Evolutionary conservation across 1,140 invertebrate species (phyloP).

Genomic region (Daktulosphaira vitifoliae): DNA sequence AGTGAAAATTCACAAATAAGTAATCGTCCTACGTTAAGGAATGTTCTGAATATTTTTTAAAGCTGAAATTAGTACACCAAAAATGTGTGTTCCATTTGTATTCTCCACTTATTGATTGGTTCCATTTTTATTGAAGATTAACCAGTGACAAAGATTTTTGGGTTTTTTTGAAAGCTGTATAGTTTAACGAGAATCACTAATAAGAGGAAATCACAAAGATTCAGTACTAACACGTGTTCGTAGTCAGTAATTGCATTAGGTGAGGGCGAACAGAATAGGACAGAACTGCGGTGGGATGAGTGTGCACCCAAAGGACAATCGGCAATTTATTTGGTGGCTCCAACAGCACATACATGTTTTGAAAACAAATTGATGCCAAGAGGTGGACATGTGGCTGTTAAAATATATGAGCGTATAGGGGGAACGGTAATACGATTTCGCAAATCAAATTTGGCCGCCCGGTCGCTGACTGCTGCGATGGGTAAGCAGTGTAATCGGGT

Average conservation of each 20-base stretch:
- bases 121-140: too few relatives aligned
- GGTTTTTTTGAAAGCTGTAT: too few relatives aligned
- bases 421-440: conserved; percentile 15
- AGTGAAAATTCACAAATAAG: too few relatives aligned
- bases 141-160: too few relatives aligned
- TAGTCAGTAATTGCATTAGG: conserved; percentile 10
- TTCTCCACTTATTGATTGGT: too few relatives aligned
- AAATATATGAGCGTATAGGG: not conserved
- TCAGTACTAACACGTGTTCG: conserved; percentile 11
- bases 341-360: not conserved
- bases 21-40: too few relatives aligned
- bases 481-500: conserved; percentile 9
- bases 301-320: conserved; percentile 12
- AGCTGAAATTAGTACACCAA: too few relatives aligned
- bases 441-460: conserved; percentile 17
- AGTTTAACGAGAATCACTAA: not conserved
- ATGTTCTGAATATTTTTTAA: too few relatives aligned
- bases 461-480: not conserved
- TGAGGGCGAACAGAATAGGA: not conserved
- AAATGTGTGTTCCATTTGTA: too few relatives aligned
- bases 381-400: conserved; percentile 24
- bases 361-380: conserved; percentile 17
- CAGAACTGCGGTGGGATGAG: not conserved
- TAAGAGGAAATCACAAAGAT: not conserved
- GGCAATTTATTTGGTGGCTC: conserved; percentile 16